Evolutionary conservation across 2,797 vertebrate species (phyloP).

Genomic region (Babyrousa celebensis): DNA sequence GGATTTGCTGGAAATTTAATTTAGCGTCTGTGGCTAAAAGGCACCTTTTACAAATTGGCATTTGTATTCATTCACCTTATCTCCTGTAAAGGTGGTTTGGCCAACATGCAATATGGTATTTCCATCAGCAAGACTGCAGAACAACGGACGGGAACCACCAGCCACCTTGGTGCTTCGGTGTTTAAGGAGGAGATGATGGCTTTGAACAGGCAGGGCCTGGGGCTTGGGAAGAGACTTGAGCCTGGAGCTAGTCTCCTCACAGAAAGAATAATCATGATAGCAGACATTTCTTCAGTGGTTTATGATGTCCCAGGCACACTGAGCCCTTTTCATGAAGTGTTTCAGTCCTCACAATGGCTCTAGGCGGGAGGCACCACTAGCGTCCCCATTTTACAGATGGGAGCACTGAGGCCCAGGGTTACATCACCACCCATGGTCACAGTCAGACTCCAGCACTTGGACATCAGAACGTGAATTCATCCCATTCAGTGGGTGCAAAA

Average conservation of each 20-base stretch:
- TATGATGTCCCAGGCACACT: not conserved
- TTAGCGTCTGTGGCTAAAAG: constrained; percentile 93
- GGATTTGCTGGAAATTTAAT: constrained; percentile 96
- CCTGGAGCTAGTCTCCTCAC: not conserved
- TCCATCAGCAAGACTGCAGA: constrained; percentile 62
- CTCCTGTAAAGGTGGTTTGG: constrained; percentile 81
- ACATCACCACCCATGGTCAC: not conserved
- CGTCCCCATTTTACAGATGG: not conserved
- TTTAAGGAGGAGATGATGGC: not conserved
- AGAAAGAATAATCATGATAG: not conserved
- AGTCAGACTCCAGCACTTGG: not conserved
- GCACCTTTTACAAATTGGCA: constrained; percentile 90
- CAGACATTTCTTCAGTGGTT: not conserved
- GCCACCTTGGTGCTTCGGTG: not conserved
- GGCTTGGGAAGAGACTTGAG: not conserved
- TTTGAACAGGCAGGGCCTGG: not conserved
- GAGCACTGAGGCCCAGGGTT: not conserved
- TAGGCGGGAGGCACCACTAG: no score
- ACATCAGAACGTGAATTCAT: not conserved
- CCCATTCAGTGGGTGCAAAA: not conserved
- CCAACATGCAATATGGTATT: constrained; percentile 76
- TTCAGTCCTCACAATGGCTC: not conserved
- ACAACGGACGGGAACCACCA: not conserved
- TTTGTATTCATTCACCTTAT: constrained; percentile 87
- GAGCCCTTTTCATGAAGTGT: not conserved